Conservation (phyloP, 2,797 vertebrate genomes). For the Tokudaia tokunoshimensis region DNA sequence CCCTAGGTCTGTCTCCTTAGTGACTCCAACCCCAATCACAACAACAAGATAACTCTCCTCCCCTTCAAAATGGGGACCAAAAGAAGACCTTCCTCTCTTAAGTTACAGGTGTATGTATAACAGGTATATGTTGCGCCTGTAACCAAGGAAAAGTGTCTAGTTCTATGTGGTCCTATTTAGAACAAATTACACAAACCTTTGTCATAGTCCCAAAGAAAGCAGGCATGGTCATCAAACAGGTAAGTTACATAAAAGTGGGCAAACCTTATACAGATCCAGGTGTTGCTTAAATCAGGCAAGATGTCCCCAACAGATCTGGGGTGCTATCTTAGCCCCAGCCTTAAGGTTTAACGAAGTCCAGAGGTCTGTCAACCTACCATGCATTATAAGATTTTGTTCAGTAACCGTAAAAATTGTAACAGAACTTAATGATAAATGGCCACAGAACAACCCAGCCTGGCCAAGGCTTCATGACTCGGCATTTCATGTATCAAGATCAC, state of each 20-base stretch:
- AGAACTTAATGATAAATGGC: background rate
- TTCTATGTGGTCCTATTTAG: background rate
- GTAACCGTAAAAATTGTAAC: background rate
- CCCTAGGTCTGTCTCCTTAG: background rate
- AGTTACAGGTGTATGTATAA: background rate
- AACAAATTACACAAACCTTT: background rate
- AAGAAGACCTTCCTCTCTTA: background rate
- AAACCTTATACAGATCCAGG: background rate
- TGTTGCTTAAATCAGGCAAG: background rate
- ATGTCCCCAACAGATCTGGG: too few species aligned
- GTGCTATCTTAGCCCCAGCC: background rate
- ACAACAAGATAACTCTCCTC: background rate
- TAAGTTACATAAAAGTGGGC: background rate
- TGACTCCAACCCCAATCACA: background rate
- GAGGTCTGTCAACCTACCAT: background rate
- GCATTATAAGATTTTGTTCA: background rate
- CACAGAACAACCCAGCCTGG: background rate
- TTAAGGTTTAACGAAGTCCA: background rate
- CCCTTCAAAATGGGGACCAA: background rate
- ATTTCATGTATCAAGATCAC: background rate
- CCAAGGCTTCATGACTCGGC: background rate
- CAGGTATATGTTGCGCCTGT: background rate
- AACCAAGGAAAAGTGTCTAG: background rate
- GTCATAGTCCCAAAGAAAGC: background rate
- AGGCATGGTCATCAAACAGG: background rate